Evolutionary conservation across 1,140 invertebrate species (phyloP).

Genomic region (Hyphantria cunea): DNA sequence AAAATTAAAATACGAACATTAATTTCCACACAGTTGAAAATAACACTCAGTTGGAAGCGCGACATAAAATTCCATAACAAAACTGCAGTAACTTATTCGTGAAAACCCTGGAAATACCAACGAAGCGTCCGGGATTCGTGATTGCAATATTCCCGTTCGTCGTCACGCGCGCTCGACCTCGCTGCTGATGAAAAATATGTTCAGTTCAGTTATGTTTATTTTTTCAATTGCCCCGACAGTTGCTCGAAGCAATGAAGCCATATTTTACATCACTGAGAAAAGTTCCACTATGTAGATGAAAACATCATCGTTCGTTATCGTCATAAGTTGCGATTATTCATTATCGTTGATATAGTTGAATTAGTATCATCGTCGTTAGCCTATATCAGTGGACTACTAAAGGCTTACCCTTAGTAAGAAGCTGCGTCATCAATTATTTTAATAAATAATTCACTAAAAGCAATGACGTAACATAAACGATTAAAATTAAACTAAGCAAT

Average conservation of each 20-base stretch:
- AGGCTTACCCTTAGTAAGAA: too few species aligned
- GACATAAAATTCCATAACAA: conserved; percentile 18
- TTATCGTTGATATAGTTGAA: too few species aligned
- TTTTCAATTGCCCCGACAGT: conserved; percentile 33
- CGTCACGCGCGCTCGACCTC: conserved; percentile 32
- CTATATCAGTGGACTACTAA: too few species aligned
- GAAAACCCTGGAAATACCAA: conserved; percentile 34
- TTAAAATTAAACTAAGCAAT: too few species aligned
- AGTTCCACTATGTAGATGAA: neutral
- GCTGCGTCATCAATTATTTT: too few species aligned
- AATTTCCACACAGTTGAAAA: neutral
- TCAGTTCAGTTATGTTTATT: conserved; percentile 22
- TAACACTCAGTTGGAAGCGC: too few species aligned
- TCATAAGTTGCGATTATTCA: too few species aligned
- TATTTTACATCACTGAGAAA: conserved; percentile 26
- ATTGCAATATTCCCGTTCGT: conserved; percentile 44
- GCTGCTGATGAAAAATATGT: conserved; percentile 42
- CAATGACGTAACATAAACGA: too few species aligned
- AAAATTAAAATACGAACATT: conserved; percentile 9
- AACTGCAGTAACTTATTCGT: conserved; percentile 35
- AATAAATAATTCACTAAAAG: too few species aligned
- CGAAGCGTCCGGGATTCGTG: conserved; percentile 22
- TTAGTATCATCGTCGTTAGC: too few species aligned
- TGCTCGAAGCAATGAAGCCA: conserved; percentile 27
- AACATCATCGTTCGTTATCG: too few species aligned